These are phyloP conservation scores for Plodia interpunctella DNA, from an alignment of 1,140 invertebrate genomes.

Conservation along the genomic window DNA sequence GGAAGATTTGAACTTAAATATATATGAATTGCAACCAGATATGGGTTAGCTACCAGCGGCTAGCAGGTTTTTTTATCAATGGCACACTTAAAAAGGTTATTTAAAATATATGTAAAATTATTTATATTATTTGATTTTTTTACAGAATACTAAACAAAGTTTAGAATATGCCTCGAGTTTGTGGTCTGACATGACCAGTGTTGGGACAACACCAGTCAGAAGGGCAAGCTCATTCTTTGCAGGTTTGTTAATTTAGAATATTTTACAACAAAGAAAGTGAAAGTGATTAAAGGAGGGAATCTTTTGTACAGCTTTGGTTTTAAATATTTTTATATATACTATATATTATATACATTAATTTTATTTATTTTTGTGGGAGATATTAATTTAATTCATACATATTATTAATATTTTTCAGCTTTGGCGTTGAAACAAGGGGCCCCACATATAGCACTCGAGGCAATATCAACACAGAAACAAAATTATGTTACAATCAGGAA, in stretches of 20 bases:
- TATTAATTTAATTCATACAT: neutral
- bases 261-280: neutral
- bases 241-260: slow-evolving; percentile 42
- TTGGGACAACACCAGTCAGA: slow-evolving; percentile 77
- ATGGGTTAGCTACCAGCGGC: too few species aligned
- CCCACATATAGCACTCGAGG: slow-evolving; percentile 82
- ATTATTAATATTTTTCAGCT: slow-evolving; percentile 72
- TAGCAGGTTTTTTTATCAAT: too few species aligned
- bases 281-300: too few species aligned
- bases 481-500: slow-evolving; percentile 83
- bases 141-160: slow-evolving; percentile 84
- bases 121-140: slow-evolving; percentile 42
- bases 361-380: too few species aligned
- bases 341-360: too few species aligned
- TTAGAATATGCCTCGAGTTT: slow-evolving; percentile 80
- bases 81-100: too few species aligned
- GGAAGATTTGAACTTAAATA: too few species aligned
- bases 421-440: slow-evolving; percentile 83
- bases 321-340: too few species aligned
- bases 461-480: slow-evolving; percentile 73
- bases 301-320: too few species aligned
- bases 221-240: slow-evolving; percentile 80
- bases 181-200: slow-evolving; percentile 77
- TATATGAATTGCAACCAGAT: too few species aligned
- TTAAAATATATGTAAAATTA: too few species aligned